Evolutionary conservation across 2,113 vertebrate species (phyloP), one percentile per base, ranked within the genome.

Genomic region (Colius striatus): DNA sequence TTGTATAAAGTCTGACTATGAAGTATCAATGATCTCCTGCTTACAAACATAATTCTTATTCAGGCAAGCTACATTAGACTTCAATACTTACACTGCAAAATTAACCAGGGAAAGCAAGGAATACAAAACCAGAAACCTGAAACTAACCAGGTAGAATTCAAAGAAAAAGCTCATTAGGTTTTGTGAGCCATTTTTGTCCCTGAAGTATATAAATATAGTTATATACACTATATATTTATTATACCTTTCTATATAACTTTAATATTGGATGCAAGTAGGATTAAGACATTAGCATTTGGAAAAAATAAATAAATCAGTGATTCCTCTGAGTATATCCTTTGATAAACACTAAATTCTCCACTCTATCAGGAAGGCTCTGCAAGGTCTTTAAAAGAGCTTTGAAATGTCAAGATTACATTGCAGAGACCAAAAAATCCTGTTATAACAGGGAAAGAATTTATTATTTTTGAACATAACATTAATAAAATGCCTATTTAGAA

Each of bases 391-490:
- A 67, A 60, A 68, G 23, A 36, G 30, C 61, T 92, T 91, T 58
- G 62, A 79, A 79, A 83, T 92, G 60, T 83, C 89, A 95, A 97
- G 84, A 60, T 95, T 95, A 79, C 17, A 32, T 58, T 73, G 71
- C 62, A 84, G 50, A 94, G 36, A 43, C 62, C 65, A 45, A 23
- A 89, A 57, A 89, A 73, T 41, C 70, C 62, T 76, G 45, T 75
- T 85, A 94, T 75, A 87, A 72, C 10, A 72, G 67, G 65, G 87
- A 65, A 2, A 78, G 3, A 83, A 93, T 74, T 71, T 67, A 87
- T 90, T 92, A 20, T 60, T 94, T 95, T 95, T 95, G 27, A 90
- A 89, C 51, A 88, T 96, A 94, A 83, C 53, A 91, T 85, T 95
- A 92, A 90, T 90, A 84, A 89, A 91, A 84, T 65, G 26, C n/a